phyloP scores from a whole-genome alignment of 2,888 invertebrate genomes.

The Matsumyia berberina region DNA sequence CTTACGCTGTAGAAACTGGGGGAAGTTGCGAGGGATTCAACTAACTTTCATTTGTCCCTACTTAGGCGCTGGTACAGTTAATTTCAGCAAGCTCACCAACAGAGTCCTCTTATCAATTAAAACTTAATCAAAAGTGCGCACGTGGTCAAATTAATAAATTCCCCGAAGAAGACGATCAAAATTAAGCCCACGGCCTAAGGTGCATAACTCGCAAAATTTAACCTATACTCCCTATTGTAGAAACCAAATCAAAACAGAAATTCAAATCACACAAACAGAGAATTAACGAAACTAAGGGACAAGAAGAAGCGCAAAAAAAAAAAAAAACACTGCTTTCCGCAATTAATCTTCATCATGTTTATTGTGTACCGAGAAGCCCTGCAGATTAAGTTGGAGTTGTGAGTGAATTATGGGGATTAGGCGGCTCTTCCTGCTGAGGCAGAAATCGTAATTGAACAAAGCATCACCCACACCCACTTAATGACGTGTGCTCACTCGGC shows the following conservation, averaged over 20 bases:
- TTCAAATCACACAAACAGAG: slow-evolving; percentile 1
- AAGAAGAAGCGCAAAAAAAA: background rate
- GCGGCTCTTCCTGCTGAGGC: background rate
- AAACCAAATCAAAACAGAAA: slow-evolving; percentile 4
- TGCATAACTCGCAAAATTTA: background rate
- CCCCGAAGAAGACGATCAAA: background rate
- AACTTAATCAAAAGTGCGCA: background rate
- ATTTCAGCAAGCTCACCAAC: background rate
- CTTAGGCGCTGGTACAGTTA: background rate
- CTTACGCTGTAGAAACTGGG: no score
- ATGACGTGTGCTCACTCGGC: background rate
- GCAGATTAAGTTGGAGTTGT: background rate
- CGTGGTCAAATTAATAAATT: background rate
- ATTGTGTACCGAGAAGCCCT: slow-evolving; percentile 2
- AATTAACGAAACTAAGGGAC: background rate
- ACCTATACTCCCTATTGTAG: background rate
- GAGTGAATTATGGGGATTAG: slow-evolving; percentile 23
- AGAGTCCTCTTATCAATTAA: background rate
- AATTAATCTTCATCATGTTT: slow-evolving; percentile 44
- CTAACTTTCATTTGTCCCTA: background rate
- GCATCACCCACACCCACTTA: no score
- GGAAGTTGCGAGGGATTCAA: no score
- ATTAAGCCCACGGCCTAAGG: background rate
- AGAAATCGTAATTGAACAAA: slow-evolving; percentile 2
- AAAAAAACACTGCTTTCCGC: background rate